A percentile compares a stretch with the other conserved stretches of the same genome.
These are phyloP conservation scores for Stomorhina lunata DNA, from an alignment of 2,888 invertebrate genomes.

Conservation along the genomic window DNA sequence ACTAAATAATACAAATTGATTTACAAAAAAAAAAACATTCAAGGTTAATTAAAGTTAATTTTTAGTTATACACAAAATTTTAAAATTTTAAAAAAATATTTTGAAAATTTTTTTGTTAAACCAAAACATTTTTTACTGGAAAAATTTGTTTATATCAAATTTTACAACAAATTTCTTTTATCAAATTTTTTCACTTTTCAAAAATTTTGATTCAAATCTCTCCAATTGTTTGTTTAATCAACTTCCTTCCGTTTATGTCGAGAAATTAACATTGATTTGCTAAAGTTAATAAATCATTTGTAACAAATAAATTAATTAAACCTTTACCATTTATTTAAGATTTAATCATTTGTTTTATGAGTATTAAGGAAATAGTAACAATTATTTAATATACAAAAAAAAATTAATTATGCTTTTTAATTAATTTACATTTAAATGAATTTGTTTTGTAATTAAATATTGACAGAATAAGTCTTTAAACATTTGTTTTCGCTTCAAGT, in stretches of 20 bases:
- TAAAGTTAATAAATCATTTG: not conserved
- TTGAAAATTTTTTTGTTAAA: not conserved
- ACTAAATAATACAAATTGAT: not conserved
- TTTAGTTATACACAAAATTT: not conserved
- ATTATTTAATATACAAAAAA: not conserved
- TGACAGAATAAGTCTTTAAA: not conserved
- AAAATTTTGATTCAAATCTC: not conserved
- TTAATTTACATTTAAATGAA: not conserved
- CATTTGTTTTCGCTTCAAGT: not conserved
- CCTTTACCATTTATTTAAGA: too few relatives aligned
- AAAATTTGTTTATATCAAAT: too few relatives aligned
- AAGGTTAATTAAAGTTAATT: conserved; percentile 29
- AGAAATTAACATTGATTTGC: not conserved
- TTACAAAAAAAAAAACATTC: not conserved
- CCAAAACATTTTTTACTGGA: too few relatives aligned
- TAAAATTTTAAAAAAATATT: not conserved
- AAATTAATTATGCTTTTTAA: not conserved
- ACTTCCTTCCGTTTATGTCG: not conserved
- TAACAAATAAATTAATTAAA: not conserved
- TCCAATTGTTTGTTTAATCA: not conserved
- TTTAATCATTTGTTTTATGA: not conserved
- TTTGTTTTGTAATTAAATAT: not conserved
- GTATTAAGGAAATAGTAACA: not conserved
- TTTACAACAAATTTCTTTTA: too few relatives aligned
- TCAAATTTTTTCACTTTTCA: too few relatives aligned